phyloP scores from a whole-genome alignment of 2,888 invertebrate genomes.

The Erynnis tages region DNA sequence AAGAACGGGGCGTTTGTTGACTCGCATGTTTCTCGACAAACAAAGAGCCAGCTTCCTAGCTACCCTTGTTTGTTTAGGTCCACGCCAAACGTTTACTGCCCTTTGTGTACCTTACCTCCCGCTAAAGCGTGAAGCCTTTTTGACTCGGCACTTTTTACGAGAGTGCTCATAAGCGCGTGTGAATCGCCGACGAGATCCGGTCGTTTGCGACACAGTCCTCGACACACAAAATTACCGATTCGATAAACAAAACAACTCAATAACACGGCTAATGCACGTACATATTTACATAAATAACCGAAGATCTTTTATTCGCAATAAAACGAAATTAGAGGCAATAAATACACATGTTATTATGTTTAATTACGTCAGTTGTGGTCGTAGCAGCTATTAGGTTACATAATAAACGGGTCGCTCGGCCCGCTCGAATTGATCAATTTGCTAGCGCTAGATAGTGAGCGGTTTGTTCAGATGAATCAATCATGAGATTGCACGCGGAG shows the following conservation, averaged over 20 bases:
- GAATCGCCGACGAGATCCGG: constrained; percentile 48
- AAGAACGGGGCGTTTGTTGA: constrained; percentile 59
- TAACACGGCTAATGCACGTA: constrained; percentile 13
- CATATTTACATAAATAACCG: constrained; percentile 15
- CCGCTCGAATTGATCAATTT: constrained; percentile 66
- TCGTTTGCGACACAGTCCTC: constrained; percentile 18
- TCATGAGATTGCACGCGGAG: constrained; percentile 52
- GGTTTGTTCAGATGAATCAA: constrained; percentile 65
- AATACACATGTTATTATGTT: constrained; percentile 19
- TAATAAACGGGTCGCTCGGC: constrained; percentile 55
- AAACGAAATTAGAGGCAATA: constrained; percentile 25
- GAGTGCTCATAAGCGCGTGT: constrained; percentile 67
- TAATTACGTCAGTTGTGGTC: constrained; percentile 42
- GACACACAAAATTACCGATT: constrained; percentile 2
- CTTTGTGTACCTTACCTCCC: constrained; percentile 76
- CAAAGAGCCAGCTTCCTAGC: constrained; percentile 78
- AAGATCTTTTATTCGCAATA: constrained; percentile 20
- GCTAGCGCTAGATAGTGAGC: constrained; percentile 58
- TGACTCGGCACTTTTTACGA: constrained; percentile 78
- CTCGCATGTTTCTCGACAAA: constrained; percentile 77
- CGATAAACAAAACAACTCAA: constrained; percentile 19
- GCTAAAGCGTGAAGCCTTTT: constrained; percentile 77
- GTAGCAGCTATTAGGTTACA: constrained; percentile 50
- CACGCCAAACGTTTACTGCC: constrained; percentile 77
- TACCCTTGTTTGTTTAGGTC: constrained; percentile 81